Conservation (phyloP, 53 echinoderm and acorn worm species). For the Holothuria scabra region DNA sequence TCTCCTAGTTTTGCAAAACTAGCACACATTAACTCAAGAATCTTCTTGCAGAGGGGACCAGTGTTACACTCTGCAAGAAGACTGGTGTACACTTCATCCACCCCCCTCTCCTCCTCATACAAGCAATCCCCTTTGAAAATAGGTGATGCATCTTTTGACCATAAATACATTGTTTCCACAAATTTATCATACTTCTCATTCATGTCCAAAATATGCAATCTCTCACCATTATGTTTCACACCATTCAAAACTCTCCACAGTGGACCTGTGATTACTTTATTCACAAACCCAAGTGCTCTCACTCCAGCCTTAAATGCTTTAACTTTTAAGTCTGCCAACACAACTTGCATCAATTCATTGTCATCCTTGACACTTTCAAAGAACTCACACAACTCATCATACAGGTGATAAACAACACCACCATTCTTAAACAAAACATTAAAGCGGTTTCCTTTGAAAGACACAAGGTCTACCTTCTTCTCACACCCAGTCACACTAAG, state of each 20-base stretch:
- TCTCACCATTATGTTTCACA: neutral
- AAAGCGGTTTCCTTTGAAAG: neutral
- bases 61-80: conserved; percentile 34
- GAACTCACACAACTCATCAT: conserved; percentile 1
- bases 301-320: conserved; percentile 17
- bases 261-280: conserved; percentile 29
- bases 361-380: conserved; percentile 34
- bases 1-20: conserved; percentile 19
- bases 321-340: conserved; percentile 46
- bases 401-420: neutral
- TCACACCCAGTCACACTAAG: neutral
- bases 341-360: conserved; percentile 50
- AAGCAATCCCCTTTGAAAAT: conserved; percentile 49
- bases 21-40: conserved; percentile 47
- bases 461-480: neutral
- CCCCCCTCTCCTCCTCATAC: conserved; percentile 13
- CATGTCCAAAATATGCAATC: conserved; percentile 33
- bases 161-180: neutral
- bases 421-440: neutral
- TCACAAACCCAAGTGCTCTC: conserved; percentile 32
- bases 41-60: conserved; percentile 38
- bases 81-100: conserved; percentile 39
- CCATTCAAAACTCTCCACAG: conserved; percentile 48
- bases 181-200: conserved; percentile 18
- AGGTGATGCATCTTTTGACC: conserved; percentile 33